Evolutionary conservation across 2,888 invertebrate genomes (phyloP).

Genomic region (Drosophila antonietae): DNA sequence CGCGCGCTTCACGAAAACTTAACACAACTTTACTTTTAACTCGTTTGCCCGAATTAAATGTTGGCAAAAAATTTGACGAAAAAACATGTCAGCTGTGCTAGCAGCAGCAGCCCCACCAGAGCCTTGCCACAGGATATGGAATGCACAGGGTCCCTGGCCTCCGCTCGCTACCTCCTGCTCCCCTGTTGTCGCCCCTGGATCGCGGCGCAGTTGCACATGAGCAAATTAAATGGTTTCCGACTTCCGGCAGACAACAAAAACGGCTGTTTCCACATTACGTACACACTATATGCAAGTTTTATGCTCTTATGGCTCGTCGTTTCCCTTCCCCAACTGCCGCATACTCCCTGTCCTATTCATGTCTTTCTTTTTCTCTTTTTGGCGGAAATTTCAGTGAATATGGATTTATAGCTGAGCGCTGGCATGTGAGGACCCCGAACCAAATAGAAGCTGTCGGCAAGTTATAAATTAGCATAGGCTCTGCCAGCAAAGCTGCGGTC

Average conservation of each 20-base stretch:
- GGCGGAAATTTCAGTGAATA: constrained; percentile 61
- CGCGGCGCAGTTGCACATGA: constrained; percentile 74
- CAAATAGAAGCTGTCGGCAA: constrained; percentile 66
- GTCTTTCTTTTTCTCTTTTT: constrained; percentile 1
- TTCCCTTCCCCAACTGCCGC: constrained; percentile 6
- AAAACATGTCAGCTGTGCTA: constrained; percentile 67
- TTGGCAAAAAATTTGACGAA: constrained; percentile 69
- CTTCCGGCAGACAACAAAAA: constrained; percentile 76
- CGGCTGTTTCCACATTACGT: constrained; percentile 62
- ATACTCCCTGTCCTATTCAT: neutral
- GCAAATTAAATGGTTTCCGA: constrained; percentile 79
- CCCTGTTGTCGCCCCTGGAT: constrained; percentile 16
- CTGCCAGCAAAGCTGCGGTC: constrained; percentile 5
- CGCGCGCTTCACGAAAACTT: constrained; percentile 64
- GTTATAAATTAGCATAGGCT: constrained; percentile 70
- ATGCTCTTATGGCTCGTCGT: constrained; percentile 55
- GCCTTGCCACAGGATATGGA: constrained; percentile 61
- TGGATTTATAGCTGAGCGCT: constrained; percentile 67
- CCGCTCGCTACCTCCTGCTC: neutral
- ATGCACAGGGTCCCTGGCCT: constrained; percentile 19
- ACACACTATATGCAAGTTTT: constrained; percentile 56
- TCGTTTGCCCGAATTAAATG: constrained; percentile 79
- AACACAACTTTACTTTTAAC: constrained; percentile 79
- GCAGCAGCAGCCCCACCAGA: constrained; percentile 19
- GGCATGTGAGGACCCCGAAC: constrained; percentile 34